phyloP scores from a whole-genome alignment of 2,113 vertebrate species.

The Takifugu bimaculatus region DNA sequence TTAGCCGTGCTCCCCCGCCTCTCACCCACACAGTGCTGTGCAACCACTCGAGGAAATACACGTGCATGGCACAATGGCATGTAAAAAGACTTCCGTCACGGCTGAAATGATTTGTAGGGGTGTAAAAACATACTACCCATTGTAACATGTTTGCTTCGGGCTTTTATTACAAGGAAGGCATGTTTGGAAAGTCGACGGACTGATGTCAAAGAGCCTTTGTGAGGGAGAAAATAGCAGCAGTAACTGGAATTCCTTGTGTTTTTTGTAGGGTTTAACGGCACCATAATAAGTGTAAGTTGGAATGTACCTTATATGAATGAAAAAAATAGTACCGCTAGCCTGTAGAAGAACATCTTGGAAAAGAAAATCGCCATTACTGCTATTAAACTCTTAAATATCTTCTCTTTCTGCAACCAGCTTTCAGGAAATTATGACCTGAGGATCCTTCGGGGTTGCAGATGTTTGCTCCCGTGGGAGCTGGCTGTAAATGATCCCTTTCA shows the following conservation, averaged over 20 bases:
- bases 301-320: background rate
- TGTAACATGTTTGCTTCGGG: constrained; percentile 41
- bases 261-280: constrained; percentile 12
- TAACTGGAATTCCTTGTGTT: constrained; percentile 35
- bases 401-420: background rate
- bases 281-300: constrained; percentile 4
- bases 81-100: background rate
- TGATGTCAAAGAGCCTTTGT: constrained; percentile 36
- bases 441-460: constrained; percentile 5
- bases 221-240: constrained; percentile 1
- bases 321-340: background rate
- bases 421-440: background rate
- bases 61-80: constrained; percentile 14
- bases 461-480: constrained; percentile 22
- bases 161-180: constrained; percentile 31
- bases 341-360: background rate
- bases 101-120: constrained; percentile 23
- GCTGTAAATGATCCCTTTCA: constrained; percentile 11
- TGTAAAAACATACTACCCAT: constrained; percentile 38
- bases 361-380: background rate
- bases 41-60: constrained; percentile 11
- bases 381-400: background rate
- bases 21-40: background rate
- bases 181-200: constrained; percentile 34
- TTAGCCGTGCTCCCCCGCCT: background rate